A percentile compares a stretch with the other conserved stretches of the same genome.
phyloP scores from a whole-genome alignment of 2,113 vertebrate genomes.

The Numida meleagris region DNA sequence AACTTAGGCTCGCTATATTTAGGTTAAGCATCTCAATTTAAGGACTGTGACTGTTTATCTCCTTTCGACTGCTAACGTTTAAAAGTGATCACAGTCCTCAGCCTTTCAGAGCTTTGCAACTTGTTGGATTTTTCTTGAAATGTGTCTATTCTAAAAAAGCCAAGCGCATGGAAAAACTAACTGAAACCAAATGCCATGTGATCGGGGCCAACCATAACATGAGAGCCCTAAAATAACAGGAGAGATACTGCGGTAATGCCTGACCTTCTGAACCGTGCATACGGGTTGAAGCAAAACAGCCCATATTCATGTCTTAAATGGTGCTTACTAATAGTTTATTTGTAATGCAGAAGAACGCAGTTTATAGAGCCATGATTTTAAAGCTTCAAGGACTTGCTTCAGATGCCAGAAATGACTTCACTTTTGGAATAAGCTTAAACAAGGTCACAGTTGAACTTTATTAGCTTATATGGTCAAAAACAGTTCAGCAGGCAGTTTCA shows the following conservation, averaged over 20 bases:
- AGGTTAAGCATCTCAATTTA: too few species aligned
- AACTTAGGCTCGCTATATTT: background rate
- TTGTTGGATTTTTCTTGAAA: constrained; percentile 70
- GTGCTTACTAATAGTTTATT: constrained; percentile 29
- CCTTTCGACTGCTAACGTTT: background rate
- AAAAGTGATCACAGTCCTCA: constrained; percentile 22
- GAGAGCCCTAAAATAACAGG: constrained; percentile 76
- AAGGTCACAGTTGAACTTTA: constrained; percentile 41
- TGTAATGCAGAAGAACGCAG: constrained; percentile 22
- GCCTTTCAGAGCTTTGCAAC: constrained; percentile 59
- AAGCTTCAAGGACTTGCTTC: constrained; percentile 6
- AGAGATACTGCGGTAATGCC: constrained; percentile 71
- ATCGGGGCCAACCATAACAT: constrained; percentile 73
- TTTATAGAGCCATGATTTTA: constrained; percentile 35
- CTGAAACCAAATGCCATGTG: constrained; percentile 72
- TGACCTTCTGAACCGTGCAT: constrained; percentile 74
- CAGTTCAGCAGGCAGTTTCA: constrained; percentile 22
- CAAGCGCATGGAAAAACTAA: constrained; percentile 76
- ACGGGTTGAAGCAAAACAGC: constrained; percentile 65
- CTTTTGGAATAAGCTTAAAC: constrained; percentile 43
- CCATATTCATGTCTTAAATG: constrained; percentile 27
- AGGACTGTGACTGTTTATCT: too few species aligned
- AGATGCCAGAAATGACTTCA: constrained; percentile 55
- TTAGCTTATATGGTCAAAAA: constrained; percentile 58
- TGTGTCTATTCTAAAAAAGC: constrained; percentile 65